phyloP scores from a whole-genome alignment of 2,888 invertebrate genomes.

The Sabatieria punctata region DNA sequence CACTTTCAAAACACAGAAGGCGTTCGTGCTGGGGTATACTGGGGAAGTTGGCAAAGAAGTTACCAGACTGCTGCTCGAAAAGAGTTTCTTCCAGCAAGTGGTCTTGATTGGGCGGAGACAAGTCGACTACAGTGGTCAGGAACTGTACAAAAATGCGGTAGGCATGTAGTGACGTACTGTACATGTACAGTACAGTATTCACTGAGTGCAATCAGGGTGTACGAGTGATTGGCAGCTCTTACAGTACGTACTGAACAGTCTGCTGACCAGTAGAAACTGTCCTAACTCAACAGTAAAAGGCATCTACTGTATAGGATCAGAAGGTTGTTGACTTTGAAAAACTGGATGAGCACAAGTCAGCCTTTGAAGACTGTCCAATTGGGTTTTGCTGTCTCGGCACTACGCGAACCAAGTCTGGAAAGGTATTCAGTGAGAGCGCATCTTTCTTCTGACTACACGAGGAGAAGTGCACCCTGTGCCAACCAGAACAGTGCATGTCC shows the following conservation, averaged over 20 bases:
- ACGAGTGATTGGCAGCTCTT: too few species aligned
- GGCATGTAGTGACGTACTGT: too few species aligned
- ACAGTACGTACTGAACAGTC: too few species aligned
- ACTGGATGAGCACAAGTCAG: slow-evolving; percentile 32
- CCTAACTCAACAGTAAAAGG: too few species aligned
- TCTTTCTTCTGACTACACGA: background rate
- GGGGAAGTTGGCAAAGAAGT: slow-evolving; percentile 37
- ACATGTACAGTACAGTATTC: too few species aligned
- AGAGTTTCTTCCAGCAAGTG: slow-evolving; percentile 30
- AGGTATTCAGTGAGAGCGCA: too few species aligned
- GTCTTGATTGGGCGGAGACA: slow-evolving; percentile 35
- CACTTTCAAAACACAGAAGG: slow-evolving; percentile 12
- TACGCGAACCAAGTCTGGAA: slow-evolving; percentile 35
- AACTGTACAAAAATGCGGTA: slow-evolving; percentile 12
- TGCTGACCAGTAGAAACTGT: too few species aligned
- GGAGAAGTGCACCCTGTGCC: background rate
- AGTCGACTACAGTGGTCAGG: slow-evolving; percentile 17
- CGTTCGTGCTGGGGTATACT: slow-evolving; percentile 37
- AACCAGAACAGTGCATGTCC: background rate
- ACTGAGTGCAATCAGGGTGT: too few species aligned
- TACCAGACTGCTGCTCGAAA: slow-evolving; percentile 30
- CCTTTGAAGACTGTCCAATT: slow-evolving; percentile 33
- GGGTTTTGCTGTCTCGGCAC: slow-evolving; percentile 39
- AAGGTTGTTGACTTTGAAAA: slow-evolving; percentile 38
- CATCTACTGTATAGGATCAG: slow-evolving; percentile 29